These are phyloP conservation scores for Agapornis canus DNA, from an alignment of 2,797 vertebrate species.

Conservation along the genomic window DNA sequence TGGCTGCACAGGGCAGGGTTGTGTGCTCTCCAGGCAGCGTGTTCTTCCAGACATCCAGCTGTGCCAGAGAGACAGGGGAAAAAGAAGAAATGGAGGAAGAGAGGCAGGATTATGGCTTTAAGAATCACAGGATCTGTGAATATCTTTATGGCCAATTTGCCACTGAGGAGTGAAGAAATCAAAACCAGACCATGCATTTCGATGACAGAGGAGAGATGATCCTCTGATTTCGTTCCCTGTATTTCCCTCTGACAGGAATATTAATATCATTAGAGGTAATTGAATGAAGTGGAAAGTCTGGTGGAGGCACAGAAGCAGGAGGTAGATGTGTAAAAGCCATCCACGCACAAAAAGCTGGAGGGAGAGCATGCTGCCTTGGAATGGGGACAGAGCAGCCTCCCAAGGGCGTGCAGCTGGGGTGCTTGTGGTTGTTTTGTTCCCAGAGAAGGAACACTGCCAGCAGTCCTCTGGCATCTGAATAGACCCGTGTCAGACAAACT, in stretches of 20 bases:
- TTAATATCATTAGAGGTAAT: constrained; percentile 25
- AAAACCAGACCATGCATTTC: background rate
- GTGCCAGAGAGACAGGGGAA: background rate
- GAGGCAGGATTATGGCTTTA: background rate
- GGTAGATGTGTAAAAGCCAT: constrained; percentile 27
- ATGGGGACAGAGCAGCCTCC: constrained; percentile 1
- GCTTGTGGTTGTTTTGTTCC: constrained; percentile 57
- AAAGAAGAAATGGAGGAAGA: background rate
- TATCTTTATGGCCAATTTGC: background rate
- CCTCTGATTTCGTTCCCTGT: background rate
- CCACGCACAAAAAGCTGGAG: background rate
- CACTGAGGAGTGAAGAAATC: background rate
- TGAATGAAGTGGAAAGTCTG: constrained; percentile 23
- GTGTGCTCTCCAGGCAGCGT: background rate
- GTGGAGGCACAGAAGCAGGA: background rate
- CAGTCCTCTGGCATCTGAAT: constrained; percentile 40
- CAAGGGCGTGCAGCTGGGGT: constrained; percentile 30
- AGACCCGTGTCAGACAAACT: constrained; percentile 34
- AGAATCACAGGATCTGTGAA: background rate
- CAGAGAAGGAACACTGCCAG: constrained; percentile 30
- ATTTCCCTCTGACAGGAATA: constrained; percentile 17
- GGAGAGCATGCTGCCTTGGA: constrained; percentile 51
- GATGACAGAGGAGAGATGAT: background rate
- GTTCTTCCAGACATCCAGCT: background rate
- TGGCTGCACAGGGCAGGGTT: background rate